Conservation (phyloP, 2,113 vertebrate genomes). For the Chamaea fasciata region DNA sequence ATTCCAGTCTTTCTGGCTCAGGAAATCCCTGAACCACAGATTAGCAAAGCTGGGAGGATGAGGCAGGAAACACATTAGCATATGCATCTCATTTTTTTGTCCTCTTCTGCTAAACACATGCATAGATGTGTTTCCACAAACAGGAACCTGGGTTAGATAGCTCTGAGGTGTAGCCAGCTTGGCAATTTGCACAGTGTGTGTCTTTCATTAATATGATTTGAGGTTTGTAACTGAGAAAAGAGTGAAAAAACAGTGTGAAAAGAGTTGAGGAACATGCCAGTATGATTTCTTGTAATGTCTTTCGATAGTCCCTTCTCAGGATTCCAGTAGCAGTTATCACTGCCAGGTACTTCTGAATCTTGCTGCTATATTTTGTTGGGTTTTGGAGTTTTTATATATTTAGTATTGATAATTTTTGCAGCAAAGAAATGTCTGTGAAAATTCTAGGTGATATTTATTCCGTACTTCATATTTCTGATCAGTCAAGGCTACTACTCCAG, state of each 20-base stretch:
- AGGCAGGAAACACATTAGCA: background rate
- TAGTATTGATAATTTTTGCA: background rate
- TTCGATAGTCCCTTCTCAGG: background rate
- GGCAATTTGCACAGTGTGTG: background rate
- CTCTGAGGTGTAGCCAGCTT: background rate
- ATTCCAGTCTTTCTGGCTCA: background rate
- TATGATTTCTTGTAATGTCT: background rate
- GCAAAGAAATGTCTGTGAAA: background rate
- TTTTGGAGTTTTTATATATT: background rate
- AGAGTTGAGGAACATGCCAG: background rate
- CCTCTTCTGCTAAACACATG: background rate
- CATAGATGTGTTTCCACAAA: background rate
- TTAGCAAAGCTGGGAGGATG: background rate
- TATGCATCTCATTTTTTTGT: background rate
- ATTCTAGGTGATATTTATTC: background rate
- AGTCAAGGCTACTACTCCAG: background rate
- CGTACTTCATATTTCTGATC: background rate
- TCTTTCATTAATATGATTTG: background rate
- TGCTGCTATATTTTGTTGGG: background rate
- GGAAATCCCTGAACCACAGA: background rate
- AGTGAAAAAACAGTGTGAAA: background rate
- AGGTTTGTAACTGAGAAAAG: background rate
- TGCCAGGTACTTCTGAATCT: background rate
- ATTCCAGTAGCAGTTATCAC: background rate
- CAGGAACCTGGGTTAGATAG: background rate